Evolutionary conservation across 1,140 invertebrate genomes (phyloP).

Genomic region (Nomia melanderi): DNA sequence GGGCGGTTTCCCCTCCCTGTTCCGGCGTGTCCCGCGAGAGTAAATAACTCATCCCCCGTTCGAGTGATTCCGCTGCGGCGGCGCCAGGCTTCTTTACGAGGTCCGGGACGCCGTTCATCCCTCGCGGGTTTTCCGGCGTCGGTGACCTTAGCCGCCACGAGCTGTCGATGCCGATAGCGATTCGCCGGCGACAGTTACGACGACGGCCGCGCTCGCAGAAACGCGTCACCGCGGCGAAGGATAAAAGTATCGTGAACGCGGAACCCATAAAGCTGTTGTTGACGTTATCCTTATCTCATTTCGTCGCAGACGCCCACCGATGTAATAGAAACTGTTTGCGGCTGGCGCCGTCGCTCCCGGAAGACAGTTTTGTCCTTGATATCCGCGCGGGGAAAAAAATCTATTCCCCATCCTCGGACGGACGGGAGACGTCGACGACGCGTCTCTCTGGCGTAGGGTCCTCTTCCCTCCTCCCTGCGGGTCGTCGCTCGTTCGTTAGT

Average conservation of each 20-base stretch:
- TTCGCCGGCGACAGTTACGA: slow-evolving; percentile 2
- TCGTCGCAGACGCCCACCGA: slow-evolving; percentile 24
- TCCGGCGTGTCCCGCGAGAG: slow-evolving; percentile 57
- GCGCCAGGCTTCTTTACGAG: slow-evolving; percentile 76
- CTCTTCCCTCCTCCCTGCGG: too few relatives aligned
- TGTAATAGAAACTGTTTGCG: slow-evolving; percentile 54
- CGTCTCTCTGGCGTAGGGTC: too few relatives aligned
- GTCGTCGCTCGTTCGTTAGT: too few relatives aligned
- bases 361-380: slow-evolving; percentile 15
- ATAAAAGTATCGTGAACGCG: slow-evolving; percentile 64
- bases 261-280: slow-evolving; percentile 55
- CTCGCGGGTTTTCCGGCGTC: slow-evolving; percentile 19
- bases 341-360: slow-evolving; percentile 51
- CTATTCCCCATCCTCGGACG: background rate
- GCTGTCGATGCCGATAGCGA: background rate
- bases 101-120: slow-evolving; percentile 56
- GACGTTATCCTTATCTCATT: slow-evolving; percentile 70
- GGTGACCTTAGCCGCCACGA: slow-evolving; percentile 15
- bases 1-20: slow-evolving; percentile 46
- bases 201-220: slow-evolving; percentile 28
- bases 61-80: slow-evolving; percentile 71
- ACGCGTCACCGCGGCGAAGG: slow-evolving; percentile 60
- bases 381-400: slow-evolving; percentile 2
- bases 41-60: slow-evolving; percentile 75
- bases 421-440: background rate